A percentile compares a stretch with the other conserved stretches of the same genome.
Conservation (phyloP, 2,888 invertebrate species). For the Lapara coniferarum region DNA sequence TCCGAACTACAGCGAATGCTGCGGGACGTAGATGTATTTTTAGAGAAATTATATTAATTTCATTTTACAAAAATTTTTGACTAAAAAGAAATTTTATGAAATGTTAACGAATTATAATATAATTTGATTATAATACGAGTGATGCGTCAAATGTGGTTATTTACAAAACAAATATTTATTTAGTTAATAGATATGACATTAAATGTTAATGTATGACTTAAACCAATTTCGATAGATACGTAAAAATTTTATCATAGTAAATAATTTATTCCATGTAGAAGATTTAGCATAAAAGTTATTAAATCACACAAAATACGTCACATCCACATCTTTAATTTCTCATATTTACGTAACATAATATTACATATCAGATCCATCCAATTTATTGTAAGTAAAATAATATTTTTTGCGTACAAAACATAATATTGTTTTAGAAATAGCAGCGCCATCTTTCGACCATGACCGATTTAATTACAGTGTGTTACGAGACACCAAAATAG, state of each 20-base stretch:
- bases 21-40: constrained; percentile 67
- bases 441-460: too few species aligned
- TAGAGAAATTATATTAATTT: constrained; percentile 36
- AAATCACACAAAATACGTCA: too few species aligned
- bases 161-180: not conserved
- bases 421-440: too few species aligned
- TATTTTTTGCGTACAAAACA: too few species aligned
- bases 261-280: not conserved
- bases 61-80: not conserved
- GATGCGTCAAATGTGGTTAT: too few species aligned
- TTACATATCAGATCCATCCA: too few species aligned
- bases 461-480: too few species aligned
- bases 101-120: not conserved
- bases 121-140: not conserved
- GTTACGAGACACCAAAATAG: too few species aligned
- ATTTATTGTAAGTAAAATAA: too few species aligned
- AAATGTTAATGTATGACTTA: not conserved
- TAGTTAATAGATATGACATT: not conserved
- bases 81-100: not conserved
- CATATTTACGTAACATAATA: too few species aligned
- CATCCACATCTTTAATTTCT: too few species aligned
- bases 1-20: constrained; percentile 72
- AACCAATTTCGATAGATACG: not conserved
- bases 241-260: not conserved
- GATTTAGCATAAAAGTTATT: too few species aligned